Evolutionary conservation across 2,888 invertebrate genomes (phyloP).

Genomic region (Agriopis leucophaearia): DNA sequence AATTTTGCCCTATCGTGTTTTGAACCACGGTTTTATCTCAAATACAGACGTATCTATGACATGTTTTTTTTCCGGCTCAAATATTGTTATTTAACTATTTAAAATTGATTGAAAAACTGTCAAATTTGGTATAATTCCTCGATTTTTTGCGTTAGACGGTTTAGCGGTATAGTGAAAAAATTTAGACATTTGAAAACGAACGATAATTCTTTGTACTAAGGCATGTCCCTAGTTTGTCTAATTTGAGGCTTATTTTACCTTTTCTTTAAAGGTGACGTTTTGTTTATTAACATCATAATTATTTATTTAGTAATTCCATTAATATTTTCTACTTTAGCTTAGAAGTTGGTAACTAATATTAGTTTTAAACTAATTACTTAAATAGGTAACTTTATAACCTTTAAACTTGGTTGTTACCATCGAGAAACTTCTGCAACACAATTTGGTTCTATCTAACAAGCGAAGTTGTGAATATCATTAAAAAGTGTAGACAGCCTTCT

Average conservation of each 20-base stretch:
- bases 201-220: too few species aligned
- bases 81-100: too few species aligned
- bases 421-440: constrained; percentile 9
- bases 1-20: too few species aligned
- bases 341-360: constrained; percentile 9
- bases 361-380: constrained; percentile 21
- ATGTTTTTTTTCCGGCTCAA: too few species aligned
- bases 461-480: constrained; percentile 7
- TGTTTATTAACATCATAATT: background rate
- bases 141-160: too few species aligned
- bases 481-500: too few species aligned
- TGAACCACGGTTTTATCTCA: too few species aligned
- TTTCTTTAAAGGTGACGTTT: background rate
- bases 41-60: too few species aligned
- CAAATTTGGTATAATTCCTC: too few species aligned
- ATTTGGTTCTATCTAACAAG: constrained; percentile 7
- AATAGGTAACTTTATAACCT: constrained; percentile 11
- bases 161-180: too few species aligned
- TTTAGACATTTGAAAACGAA: too few species aligned
- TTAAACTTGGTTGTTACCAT: constrained; percentile 7
- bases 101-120: too few species aligned
- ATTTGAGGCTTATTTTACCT: background rate
- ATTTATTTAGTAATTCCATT: constrained; percentile 12
- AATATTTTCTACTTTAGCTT: background rate
- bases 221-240: background rate